Conservation (phyloP, 2,113 vertebrate species). For the Falco punctatus region DNA sequence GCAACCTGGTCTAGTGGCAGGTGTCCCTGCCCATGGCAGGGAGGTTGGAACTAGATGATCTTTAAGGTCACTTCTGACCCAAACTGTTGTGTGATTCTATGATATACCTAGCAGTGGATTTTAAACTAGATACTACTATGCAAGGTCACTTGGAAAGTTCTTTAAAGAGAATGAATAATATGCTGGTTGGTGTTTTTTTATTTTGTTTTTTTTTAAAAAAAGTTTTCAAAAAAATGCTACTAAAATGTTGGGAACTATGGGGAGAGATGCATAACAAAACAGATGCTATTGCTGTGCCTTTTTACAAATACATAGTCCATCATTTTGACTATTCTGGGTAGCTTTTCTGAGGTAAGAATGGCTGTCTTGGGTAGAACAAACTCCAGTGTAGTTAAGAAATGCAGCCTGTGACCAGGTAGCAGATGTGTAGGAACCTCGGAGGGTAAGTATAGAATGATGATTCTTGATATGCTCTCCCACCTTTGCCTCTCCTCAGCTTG, state of each 20-base stretch:
- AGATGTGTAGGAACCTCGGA: neutral
- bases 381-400: neutral
- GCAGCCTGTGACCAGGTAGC: neutral
- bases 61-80: too few relatives aligned
- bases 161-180: neutral
- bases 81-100: too few relatives aligned
- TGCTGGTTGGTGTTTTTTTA: neutral
- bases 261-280: neutral
- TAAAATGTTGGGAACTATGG: neutral
- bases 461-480: neutral
- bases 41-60: too few relatives aligned
- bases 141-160: neutral
- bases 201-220: too few relatives aligned
- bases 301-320: accelerated
- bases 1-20: too few relatives aligned
- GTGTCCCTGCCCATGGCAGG: too few relatives aligned
- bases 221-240: neutral
- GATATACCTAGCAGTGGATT: neutral
- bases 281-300: accelerated
- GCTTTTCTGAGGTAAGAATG: neutral
- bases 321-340: neutral
- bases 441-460: neutral
- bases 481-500: neutral
- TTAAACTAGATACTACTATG: neutral
- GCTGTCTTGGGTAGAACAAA: neutral